phyloP scores from a whole-genome alignment of 2,888 invertebrate genomes.

The Sialis lutaria region DNA sequence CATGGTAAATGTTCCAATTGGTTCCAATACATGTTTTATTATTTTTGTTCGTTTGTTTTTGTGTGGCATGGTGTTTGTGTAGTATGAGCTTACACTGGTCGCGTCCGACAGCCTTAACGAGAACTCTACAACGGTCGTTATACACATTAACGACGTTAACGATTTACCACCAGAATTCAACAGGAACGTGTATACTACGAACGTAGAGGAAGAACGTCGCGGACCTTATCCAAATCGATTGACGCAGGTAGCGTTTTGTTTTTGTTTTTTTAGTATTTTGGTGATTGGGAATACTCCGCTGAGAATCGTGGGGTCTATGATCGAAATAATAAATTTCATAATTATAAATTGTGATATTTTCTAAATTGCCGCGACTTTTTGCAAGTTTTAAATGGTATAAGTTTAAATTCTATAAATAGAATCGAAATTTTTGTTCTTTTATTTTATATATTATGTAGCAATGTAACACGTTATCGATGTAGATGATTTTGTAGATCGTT shows the following conservation, averaged over 20 bases:
- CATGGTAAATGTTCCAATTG: background rate
- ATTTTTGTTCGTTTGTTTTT: conserved; percentile 12
- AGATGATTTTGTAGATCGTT: too few species aligned
- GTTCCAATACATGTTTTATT: conserved; percentile 7
- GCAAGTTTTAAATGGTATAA: too few species aligned
- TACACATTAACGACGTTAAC: conserved; percentile 73
- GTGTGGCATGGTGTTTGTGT: conserved; percentile 29
- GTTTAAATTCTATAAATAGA: too few species aligned
- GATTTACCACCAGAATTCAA: conserved; percentile 75
- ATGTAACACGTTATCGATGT: too few species aligned
- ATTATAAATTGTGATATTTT: too few species aligned
- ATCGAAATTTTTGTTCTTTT: too few species aligned
- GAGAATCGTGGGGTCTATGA: background rate
- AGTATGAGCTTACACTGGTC: conserved; percentile 79
- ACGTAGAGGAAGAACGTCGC: conserved; percentile 56
- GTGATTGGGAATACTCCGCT: conserved; percentile 11
- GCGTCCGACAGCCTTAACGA: conserved; percentile 83
- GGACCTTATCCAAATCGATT: conserved; percentile 52
- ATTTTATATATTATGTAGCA: too few species aligned
- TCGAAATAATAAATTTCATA: too few species aligned
- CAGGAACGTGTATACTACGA: conserved; percentile 49
- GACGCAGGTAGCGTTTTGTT: conserved; percentile 63
- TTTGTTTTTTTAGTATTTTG: conserved; percentile 17
- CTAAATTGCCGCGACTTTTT: too few species aligned
- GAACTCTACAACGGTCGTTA: conserved; percentile 66